Evolutionary conservation across 2,797 vertebrate genomes (phyloP), one percentile per base, ranked within the genome.

Genomic region (Catamblyrhynchus diadema): DNA sequence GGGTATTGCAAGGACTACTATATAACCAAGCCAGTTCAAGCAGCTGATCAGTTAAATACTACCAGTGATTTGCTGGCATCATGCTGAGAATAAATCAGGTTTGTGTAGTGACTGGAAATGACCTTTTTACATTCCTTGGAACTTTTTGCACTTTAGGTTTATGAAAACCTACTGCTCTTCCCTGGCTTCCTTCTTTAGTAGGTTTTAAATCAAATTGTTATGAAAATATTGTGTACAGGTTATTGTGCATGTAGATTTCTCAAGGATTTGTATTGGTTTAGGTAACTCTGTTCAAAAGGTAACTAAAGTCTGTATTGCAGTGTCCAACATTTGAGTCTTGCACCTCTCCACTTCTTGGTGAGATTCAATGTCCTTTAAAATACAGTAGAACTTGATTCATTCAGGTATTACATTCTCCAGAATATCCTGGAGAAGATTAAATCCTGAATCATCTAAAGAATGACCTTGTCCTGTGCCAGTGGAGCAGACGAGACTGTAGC

Each of bases 71-170:
- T 83, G 30, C n/a, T 81, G 61, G 19, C 70, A 13, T 70, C 60
- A 30, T 24, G 20, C 51, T 80, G 80, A 81, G 61, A 88, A 71
- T 74, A 93, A 94, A 74, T 90, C 48, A 77, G 45, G n/a, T 86
- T 88, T 93, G 61, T 91, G 69, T 74, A 93, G 73, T 78, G 73
- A 61, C 70, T 86, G 91, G 82, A 94, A 94, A 81, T 1, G 4
- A 81, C 69, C 61, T 80, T 88, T 88, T 90, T 75, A 8, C 65
- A 23, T 93, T 93, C 82, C 54, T 81, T 81, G 35, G 50, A 91
- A 56, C 33, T 56, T 37, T 57, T 81, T 77, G 60, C 33, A 23
- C 48, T 86, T 60, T 0, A 78, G 32, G 32, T n/a, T 83, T 74
- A 48, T 45, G 27, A 65, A 74, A 83, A 88, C 7, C 5, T 22